Evolutionary conservation across 2,113 vertebrate species (phyloP), one percentile per base, ranked within the genome.

Genomic region (Aphelocoma coerulescens): DNA sequence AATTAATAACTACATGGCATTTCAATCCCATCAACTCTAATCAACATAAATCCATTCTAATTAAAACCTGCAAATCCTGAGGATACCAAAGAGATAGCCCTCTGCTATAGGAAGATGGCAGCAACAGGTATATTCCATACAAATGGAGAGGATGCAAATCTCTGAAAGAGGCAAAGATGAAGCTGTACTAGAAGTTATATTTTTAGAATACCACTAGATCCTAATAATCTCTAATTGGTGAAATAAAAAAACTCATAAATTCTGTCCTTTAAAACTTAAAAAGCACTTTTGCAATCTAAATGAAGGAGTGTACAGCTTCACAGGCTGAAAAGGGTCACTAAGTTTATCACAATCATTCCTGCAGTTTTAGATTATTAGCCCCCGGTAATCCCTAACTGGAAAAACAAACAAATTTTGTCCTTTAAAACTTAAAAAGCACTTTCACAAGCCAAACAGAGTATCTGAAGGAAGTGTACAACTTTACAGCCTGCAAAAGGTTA

Each of bases 1-100:
- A 97, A 97, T 95, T 89, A 66, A 68, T 94, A 96, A 93, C 85
- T 88, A 76, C 75, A 69, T 93, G 88, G 73, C 85, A 95, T 81
- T 96, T 97, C 88, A 96, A 93, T 95, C 81, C 77, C 88, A 97
- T 93, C 90, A 96, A 61, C 93, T 97, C 91, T 97, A 96, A 97
- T 93, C 92, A 96, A 89, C 95, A 97, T 95, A 95, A 97, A 97
- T 96, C 92, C 95, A 93, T 93, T 96, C 67, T 97, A 96, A 97
- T 98, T 97, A 97, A 96, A 97, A 97, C 93, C 69, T 95, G 92
- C 89, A 96, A 91, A 83, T 96, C 81, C 89, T 93, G 96, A 97
- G 80, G 88, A 97, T 95, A 87, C 86, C 77, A 71, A 95, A 93
- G 41, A 96, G 93, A 30, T 93, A 84, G 74, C 89, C 97, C 85